Evolutionary conservation across 64 coral and sea anemone species (phyloP).

Genomic region (Dendrophyllia cribrosa): DNA sequence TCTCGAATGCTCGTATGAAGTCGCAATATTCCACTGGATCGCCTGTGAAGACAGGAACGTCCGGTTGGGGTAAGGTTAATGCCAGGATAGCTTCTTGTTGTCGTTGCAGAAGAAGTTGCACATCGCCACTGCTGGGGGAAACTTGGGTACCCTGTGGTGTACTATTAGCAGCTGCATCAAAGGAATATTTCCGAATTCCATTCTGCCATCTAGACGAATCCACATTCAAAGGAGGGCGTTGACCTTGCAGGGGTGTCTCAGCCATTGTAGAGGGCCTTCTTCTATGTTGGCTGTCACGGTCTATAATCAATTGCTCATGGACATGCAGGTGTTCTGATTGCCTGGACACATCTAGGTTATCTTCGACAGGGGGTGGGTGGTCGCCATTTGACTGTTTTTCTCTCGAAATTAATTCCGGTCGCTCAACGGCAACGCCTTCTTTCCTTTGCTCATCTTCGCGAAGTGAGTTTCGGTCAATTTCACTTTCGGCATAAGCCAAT

Average conservation of each 20-base stretch:
- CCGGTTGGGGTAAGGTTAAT: constrained; percentile 44
- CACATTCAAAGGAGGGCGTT: too few relatives aligned
- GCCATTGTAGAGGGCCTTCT: too few relatives aligned
- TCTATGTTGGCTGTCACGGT: too few relatives aligned
- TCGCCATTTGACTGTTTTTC: too few relatives aligned
- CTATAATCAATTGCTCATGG: too few relatives aligned
- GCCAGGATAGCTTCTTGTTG: constrained; percentile 58
- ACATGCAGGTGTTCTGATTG: too few relatives aligned
- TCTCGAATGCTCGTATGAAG: constrained; percentile 39
- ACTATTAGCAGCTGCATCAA: background rate
- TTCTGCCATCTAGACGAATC: too few relatives aligned
- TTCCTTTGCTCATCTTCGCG: background rate
- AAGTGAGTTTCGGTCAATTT: background rate
- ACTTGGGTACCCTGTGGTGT: background rate
- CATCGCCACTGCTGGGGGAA: background rate
- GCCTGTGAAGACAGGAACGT: constrained; percentile 21
- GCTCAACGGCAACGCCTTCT: background rate
- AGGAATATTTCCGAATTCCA: too few relatives aligned
- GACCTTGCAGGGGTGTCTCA: too few relatives aligned
- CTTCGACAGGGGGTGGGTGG: too few relatives aligned
- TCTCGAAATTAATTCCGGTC: too few relatives aligned
- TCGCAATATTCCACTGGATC: constrained; percentile 39
- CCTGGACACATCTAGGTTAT: too few relatives aligned
- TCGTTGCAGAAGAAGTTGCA: background rate
- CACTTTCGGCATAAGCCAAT: constrained; percentile 48